phyloP scores from a whole-genome alignment of 2,888 invertebrate genomes.

The Leptarthrus brevirostris region DNA sequence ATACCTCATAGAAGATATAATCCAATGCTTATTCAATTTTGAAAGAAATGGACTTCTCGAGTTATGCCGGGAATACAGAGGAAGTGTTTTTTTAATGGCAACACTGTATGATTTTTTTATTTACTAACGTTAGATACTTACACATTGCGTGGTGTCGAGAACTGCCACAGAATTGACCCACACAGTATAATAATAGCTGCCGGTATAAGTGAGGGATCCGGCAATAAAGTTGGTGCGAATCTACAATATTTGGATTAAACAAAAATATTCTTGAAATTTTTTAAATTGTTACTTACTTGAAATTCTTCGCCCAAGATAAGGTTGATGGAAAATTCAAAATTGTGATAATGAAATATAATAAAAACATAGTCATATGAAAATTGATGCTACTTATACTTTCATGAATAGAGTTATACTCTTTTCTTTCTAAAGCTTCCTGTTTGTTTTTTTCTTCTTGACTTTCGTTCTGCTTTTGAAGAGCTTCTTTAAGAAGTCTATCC shows the following conservation, averaged over 20 bases:
- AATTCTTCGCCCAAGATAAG: conserved; percentile 84
- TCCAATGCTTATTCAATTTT: too few relatives aligned
- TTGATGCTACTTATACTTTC: conserved; percentile 70
- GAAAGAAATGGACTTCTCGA: too few relatives aligned
- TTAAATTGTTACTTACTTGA: conserved; percentile 71
- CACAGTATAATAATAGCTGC: conserved; percentile 72
- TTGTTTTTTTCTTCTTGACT: conserved; percentile 53
- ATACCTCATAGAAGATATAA: too few relatives aligned
- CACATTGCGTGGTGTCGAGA: conserved; percentile 75
- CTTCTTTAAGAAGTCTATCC: conserved; percentile 56
- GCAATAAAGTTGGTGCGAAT: conserved; percentile 68
- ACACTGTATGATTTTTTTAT: too few relatives aligned
- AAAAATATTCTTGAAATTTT: too few relatives aligned
- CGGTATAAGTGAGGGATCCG: conserved; percentile 74
- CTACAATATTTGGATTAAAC: neutral
- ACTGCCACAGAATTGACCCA: conserved; percentile 75
- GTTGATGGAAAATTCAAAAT: conserved; percentile 78
- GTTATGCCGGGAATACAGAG: too few relatives aligned
- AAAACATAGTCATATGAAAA: conserved; percentile 79
- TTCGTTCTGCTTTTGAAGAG: conserved; percentile 54
- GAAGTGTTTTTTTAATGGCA: too few relatives aligned
- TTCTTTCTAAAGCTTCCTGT: conserved; percentile 54
- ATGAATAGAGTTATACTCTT: conserved; percentile 57
- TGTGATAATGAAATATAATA: conserved; percentile 75
- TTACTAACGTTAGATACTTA: too few relatives aligned